Conservation (phyloP, 2,888 invertebrate species). For the Ceramica pisi region DNA sequence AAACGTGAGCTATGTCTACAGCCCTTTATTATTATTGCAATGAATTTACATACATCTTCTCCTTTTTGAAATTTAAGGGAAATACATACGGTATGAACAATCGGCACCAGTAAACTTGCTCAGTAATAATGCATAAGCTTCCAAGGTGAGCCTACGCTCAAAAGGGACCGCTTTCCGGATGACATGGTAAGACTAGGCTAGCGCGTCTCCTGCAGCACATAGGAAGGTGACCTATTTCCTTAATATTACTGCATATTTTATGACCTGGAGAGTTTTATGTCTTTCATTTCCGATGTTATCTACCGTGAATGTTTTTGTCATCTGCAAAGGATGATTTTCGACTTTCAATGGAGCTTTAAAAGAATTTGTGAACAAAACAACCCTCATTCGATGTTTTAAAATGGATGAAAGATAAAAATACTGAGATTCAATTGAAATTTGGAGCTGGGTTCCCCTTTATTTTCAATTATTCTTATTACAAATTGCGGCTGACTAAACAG, state of each 20-base stretch:
- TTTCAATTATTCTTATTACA: constrained; percentile 80
- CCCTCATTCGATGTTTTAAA: constrained; percentile 35
- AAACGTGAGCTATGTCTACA: neutral
- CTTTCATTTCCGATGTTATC: constrained; percentile 35
- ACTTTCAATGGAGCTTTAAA: constrained; percentile 10
- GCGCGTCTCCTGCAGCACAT: constrained; percentile 33
- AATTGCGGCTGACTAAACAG: constrained; percentile 81
- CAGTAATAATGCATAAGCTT: constrained; percentile 35
- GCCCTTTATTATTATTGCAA: neutral
- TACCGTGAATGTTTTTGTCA: constrained; percentile 1
- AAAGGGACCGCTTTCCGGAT: constrained; percentile 36
- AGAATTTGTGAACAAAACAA: constrained; percentile 19
- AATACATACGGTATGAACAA: constrained; percentile 20
- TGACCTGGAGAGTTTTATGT: constrained; percentile 40
- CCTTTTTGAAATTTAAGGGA: constrained; percentile 5
- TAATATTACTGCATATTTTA: constrained; percentile 50
- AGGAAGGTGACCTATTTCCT: constrained; percentile 56
- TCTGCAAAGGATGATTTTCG: constrained; percentile 10
- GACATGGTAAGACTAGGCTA: constrained; percentile 37
- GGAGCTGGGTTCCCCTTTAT: constrained; percentile 71
- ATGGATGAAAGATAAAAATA: constrained; percentile 39
- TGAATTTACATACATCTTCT: neutral
- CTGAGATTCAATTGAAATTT: constrained; percentile 50
- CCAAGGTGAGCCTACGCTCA: constrained; percentile 19
- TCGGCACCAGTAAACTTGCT: constrained; percentile 1